Percentiles rank a stretch among this genome's conserved stretches.
phyloP scores from a whole-genome alignment of 2,888 invertebrate species.

The Glaucopsyche alexis region DNA sequence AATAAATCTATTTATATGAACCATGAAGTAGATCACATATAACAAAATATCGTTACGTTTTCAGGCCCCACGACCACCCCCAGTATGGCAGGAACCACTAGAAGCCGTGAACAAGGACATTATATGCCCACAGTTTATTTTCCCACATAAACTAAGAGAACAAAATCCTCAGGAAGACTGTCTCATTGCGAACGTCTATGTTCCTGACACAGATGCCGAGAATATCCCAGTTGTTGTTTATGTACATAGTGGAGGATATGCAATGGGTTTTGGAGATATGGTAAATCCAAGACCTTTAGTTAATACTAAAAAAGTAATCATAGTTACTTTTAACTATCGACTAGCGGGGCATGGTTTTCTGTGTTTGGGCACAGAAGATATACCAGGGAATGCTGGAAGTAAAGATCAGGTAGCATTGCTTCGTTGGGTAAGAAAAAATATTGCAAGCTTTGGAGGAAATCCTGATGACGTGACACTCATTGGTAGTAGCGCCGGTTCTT shows the following conservation, averaged over 20 bases:
- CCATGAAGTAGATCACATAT: background rate
- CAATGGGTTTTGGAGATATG: constrained; percentile 52
- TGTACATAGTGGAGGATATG: constrained; percentile 66
- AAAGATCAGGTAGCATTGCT: constrained; percentile 50
- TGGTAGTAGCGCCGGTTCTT: constrained; percentile 57
- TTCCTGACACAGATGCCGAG: constrained; percentile 43
- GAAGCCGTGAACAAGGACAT: constrained; percentile 44
- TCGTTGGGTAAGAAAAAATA: constrained; percentile 50
- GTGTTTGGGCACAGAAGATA: constrained; percentile 46
- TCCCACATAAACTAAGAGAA: constrained; percentile 26
- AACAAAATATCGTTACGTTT: constrained; percentile 22
- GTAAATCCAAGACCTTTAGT: constrained; percentile 46
- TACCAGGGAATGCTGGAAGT: constrained; percentile 51
- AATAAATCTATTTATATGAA: too few species aligned
- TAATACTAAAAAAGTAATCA: constrained; percentile 46
- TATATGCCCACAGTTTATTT: constrained; percentile 41
- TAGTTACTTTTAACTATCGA: constrained; percentile 57
- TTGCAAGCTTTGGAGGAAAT: constrained; percentile 49
- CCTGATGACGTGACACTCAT: constrained; percentile 50
- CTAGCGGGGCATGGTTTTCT: constrained; percentile 48
- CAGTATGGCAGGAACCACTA: constrained; percentile 42
- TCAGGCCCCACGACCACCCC: constrained; percentile 51
- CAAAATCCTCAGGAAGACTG: constrained; percentile 44
- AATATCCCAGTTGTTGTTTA: constrained; percentile 59
- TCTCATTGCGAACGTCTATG: constrained; percentile 46